Percentiles rank a stretch among this genome's conserved stretches.
phyloP scores from a whole-genome alignment of 2,888 invertebrate genomes.

The Ditula angustiorana region DNA sequence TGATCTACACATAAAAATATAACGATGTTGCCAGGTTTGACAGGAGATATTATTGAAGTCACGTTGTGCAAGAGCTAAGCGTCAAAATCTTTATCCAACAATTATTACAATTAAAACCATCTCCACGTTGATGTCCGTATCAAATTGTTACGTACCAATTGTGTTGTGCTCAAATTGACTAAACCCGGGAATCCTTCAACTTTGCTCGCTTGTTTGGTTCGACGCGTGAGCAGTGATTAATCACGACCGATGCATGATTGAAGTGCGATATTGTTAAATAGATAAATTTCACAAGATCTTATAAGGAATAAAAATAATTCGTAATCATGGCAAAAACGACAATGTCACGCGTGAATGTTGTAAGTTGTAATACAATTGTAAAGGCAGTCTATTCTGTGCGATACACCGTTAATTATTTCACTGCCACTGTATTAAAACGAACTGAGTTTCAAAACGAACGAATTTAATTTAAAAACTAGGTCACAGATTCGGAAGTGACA shows the following conservation, averaged over 20 bases:
- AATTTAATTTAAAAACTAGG: constrained; percentile 37
- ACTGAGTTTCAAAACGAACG: neutral
- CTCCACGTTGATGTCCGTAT: constrained; percentile 25
- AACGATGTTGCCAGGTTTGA: neutral
- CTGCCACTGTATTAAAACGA: neutral
- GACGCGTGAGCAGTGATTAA: constrained; percentile 1
- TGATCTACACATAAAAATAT: too few relatives aligned
- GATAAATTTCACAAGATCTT: constrained; percentile 14
- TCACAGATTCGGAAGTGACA: constrained; percentile 48
- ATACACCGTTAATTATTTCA: neutral
- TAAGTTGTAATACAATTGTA: constrained; percentile 1
- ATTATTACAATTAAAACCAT: constrained; percentile 33
- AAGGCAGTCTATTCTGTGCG: neutral
- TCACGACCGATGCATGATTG: constrained; percentile 16
- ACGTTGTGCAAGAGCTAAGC: constrained; percentile 4
- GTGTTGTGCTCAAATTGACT: constrained; percentile 23
- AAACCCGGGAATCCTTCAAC: constrained; percentile 36
- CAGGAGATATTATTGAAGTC: neutral
- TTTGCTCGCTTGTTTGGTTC: constrained; percentile 10
- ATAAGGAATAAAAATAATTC: neutral
- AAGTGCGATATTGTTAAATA: constrained; percentile 12
- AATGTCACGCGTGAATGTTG: constrained; percentile 1
- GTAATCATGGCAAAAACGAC: constrained; percentile 2
- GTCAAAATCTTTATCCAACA: constrained; percentile 27
- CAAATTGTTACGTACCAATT: constrained; percentile 33